Evolutionary conservation across 2,888 invertebrate species (phyloP), one percentile per base, ranked within the genome.

Genomic region (Andrena hattorfiana): DNA sequence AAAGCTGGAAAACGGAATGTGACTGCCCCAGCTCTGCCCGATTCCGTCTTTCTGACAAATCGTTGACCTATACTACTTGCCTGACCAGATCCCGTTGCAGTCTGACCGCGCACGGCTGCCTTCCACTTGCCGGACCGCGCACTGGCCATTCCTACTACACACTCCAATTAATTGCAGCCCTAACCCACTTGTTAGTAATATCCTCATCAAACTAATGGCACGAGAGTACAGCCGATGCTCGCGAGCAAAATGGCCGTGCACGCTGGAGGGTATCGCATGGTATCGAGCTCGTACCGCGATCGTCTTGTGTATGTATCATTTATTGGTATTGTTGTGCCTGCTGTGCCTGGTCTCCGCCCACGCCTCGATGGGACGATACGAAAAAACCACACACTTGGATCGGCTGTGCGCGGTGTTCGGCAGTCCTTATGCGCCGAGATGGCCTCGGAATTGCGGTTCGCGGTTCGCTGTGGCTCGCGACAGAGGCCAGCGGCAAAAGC

Each of bases 351-450:
- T 75, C 80, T 42, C 71, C 63, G 75, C 42, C 74, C 72, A 66
- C 60, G 51, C 76, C 69, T 76, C 67, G 66, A 63, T 62, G 70
- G 28, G 42, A 60, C 26, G n/a, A 49, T 67, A 62, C 64, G 49
- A 73, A 42, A 42, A 64, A 67, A 71, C 70, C 54, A 35, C 42
- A 48, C 72, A 30, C 60, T 35, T 64, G 72, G 72, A 64, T 67
- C 75, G 59, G 59, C 54, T 13, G 13, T 26, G 59, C 32, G 64
- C 63, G 49, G 20, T 20, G 51, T 20, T 54, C 77, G 42, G 56
- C 89, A 98, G 95, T 98, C 98, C 0, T 94, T 99, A 70, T 99
- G 99, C 94, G 97, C 98, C 59, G 99, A 99, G 95, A 98, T 99
- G 98, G 98, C 96, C 0, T 97, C 98, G 95, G 99, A 99, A 94